Conservation (phyloP, 2,797 vertebrate genomes). For the Eidolon dupreanum region DNA sequence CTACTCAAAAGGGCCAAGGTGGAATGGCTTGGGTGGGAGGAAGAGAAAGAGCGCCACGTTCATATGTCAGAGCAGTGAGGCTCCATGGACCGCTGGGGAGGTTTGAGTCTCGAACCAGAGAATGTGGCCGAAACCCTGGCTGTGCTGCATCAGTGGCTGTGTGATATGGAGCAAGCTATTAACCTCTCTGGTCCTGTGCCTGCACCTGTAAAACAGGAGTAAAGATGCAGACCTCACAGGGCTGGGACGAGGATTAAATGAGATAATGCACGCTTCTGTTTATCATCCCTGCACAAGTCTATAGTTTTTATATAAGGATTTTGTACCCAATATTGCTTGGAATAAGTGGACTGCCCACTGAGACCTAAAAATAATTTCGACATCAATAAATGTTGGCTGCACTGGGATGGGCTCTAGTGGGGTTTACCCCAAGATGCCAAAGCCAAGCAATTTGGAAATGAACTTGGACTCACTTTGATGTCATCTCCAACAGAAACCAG, state of each 20-base stretch:
- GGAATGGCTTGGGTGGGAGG: not conserved
- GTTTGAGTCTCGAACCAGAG: not conserved
- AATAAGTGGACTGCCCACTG: not conserved
- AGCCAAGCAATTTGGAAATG: not conserved
- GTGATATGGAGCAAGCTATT: not conserved
- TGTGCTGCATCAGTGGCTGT: not conserved
- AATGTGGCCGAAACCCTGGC: not conserved
- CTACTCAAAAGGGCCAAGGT: fast-evolving
- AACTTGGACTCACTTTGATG: not conserved
- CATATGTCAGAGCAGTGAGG: not conserved
- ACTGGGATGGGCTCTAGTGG: not conserved
- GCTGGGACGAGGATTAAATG: not conserved
- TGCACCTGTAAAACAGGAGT: not conserved
- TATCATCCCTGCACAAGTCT: not conserved
- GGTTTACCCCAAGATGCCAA: not conserved
- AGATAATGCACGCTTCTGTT: not conserved
- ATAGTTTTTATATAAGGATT: not conserved
- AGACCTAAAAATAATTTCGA: constrained; percentile 6
- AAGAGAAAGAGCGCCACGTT: not conserved
- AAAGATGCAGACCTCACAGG: not conserved
- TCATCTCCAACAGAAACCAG: not conserved
- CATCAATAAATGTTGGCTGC: not conserved
- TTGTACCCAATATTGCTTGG: not conserved
- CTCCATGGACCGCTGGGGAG: not conserved
- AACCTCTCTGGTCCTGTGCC: not conserved